These are phyloP conservation scores for Galerucella nymphaeae DNA, from an alignment of 2,888 invertebrate genomes.

Conservation along the genomic window DNA sequence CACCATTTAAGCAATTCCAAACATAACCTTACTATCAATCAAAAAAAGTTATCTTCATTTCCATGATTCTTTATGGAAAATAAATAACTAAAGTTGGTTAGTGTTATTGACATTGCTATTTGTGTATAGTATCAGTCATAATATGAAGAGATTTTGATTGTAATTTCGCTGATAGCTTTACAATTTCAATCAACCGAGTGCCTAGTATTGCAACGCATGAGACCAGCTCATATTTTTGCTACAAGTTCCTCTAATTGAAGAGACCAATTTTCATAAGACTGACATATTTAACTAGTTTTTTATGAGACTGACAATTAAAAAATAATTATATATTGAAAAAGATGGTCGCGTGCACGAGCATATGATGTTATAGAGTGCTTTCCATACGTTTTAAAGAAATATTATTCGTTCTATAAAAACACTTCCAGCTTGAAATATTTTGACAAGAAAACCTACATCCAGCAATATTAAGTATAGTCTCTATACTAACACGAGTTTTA, in stretches of 20 bases:
- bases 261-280: constrained; percentile 63
- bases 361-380: constrained; percentile 22
- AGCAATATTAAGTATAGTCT: no score
- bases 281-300: constrained; percentile 59
- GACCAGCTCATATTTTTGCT: constrained; percentile 59
- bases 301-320: constrained; percentile 53
- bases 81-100: no score
- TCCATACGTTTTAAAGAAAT: constrained; percentile 9
- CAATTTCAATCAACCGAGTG: constrained; percentile 55
- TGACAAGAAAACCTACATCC: no score
- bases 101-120: no score
- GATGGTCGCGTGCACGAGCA: constrained; percentile 34
- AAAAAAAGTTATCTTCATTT: neutral
- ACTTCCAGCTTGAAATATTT: no score
- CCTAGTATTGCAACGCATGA: constrained; percentile 56
- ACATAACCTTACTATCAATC: neutral
- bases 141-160: neutral
- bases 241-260: constrained; percentile 60
- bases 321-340: constrained; percentile 38
- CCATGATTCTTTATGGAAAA: no score
- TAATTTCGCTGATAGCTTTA: constrained; percentile 1
- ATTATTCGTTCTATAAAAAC: no score
- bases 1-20: no score
- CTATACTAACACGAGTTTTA: no score
- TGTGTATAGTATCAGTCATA: no score